Evolutionary conservation across 2,888 invertebrate genomes (phyloP).

Genomic region (Hanleya hanleyi): DNA sequence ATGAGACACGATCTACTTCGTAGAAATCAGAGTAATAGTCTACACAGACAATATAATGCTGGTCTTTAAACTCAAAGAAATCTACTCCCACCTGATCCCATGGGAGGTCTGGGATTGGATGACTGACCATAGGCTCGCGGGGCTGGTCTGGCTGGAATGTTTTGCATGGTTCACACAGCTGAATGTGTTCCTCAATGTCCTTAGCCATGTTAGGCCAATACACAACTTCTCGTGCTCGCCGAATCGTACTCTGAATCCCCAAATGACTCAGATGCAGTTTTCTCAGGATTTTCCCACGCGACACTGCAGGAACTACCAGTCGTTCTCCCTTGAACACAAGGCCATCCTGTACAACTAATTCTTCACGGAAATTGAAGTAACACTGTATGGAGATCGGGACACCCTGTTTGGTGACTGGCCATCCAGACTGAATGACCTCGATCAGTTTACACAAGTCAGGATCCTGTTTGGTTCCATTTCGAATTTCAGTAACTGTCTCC

Average conservation of each 20-base stretch:
- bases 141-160: not conserved
- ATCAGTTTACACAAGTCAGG: slow-evolving; percentile 11
- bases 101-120: not conserved
- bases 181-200: not conserved
- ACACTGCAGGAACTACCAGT: not conserved
- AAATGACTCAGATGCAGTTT: slow-evolving; percentile 10
- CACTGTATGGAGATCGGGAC: not conserved
- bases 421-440: slow-evolving; percentile 13
- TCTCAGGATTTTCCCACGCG: not conserved
- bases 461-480: slow-evolving; percentile 9
- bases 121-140: not conserved
- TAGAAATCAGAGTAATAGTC: slow-evolving; percentile 13
- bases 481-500: not conserved
- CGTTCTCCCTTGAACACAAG: slow-evolving; percentile 14
- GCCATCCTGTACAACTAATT: slow-evolving; percentile 16
- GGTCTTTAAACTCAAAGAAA: not conserved
- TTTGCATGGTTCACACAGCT: not conserved
- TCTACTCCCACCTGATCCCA: slow-evolving; percentile 10
- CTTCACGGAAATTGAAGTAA: slow-evolving; percentile 7
- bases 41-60: slow-evolving; percentile 12
- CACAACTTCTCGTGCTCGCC: not conserved
- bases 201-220: slow-evolving; percentile 1
- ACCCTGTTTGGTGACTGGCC: slow-evolving; percentile 8
- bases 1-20: slow-evolving; percentile 7
- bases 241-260: slow-evolving; percentile 6